Percentiles rank a stretch among this genome's conserved stretches.
These are phyloP conservation scores for Labeo catla DNA, from an alignment of 2,113 vertebrate species.

Conservation along the genomic window DNA sequence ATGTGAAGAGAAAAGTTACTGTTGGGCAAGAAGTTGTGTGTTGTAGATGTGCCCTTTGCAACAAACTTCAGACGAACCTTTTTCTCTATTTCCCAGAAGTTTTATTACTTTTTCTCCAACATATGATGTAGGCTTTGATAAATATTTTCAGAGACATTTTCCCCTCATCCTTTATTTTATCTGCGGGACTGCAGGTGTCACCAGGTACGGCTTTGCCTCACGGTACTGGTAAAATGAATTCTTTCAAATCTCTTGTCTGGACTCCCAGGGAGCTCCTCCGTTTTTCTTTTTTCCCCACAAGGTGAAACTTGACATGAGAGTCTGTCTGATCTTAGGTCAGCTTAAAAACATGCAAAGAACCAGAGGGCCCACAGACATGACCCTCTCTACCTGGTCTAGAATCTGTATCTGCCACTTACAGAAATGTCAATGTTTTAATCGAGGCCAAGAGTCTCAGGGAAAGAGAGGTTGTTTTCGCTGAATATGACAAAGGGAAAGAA, in stretches of 20 bases:
- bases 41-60: slow-evolving; percentile 2
- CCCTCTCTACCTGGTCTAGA: slow-evolving; percentile 63
- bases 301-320: neutral
- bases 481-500: slow-evolving; percentile 40
- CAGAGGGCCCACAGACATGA: slow-evolving; percentile 2
- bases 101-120: slow-evolving; percentile 26
- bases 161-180: slow-evolving; percentile 32
- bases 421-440: slow-evolving; percentile 73
- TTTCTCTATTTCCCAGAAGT: slow-evolving; percentile 9
- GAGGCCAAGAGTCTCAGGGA: slow-evolving; percentile 61
- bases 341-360: slow-evolving; percentile 13
- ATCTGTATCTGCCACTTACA: slow-evolving; percentile 57
- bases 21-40: neutral
- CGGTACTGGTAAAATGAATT: slow-evolving; percentile 25
- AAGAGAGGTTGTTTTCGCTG: slow-evolving; percentile 1
- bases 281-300: neutral
- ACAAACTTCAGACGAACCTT: neutral
- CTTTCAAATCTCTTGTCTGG: slow-evolving; percentile 16
- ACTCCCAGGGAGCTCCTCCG: neutral
- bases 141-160: slow-evolving; percentile 19
- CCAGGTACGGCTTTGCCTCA: neutral
- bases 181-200: slow-evolving; percentile 5
- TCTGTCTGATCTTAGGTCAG: slow-evolving; percentile 34
- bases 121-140: slow-evolving; percentile 36
- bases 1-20: neutral